These are phyloP conservation scores for Lucilia cuprina DNA, from an alignment of 1,140 invertebrate species.

Conservation along the genomic window DNA sequence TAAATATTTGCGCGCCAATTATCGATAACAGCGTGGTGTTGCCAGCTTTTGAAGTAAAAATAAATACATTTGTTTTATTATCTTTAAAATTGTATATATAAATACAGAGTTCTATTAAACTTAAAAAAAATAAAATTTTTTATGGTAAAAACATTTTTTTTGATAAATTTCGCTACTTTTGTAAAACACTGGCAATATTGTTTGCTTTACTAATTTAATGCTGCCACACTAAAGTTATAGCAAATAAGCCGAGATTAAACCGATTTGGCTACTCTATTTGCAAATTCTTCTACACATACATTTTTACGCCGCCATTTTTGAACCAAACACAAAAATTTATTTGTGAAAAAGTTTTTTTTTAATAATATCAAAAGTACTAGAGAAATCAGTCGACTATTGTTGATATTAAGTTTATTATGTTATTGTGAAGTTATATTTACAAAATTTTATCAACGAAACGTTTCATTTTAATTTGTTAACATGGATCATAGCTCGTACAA, in stretches of 20 bases:
- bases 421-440: too few species aligned
- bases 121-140: too few species aligned
- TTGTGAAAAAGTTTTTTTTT: not conserved
- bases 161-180: too few species aligned
- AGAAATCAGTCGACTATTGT: not conserved
- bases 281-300: not conserved
- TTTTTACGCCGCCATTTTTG: constrained; percentile 10
- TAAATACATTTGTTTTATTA: too few species aligned
- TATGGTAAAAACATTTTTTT: too few species aligned
- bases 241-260: not conserved
- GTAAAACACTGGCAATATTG: not conserved
- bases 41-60: not conserved
- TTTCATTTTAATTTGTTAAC: not conserved
- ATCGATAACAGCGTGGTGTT: not conserved
- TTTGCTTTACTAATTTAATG: not conserved
- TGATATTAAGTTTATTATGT: not conserved
- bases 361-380: not conserved
- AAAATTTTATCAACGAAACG: too few species aligned
- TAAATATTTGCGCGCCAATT: not conserved
- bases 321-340: not conserved
- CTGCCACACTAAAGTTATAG: too few species aligned
- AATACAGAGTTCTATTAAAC: too few species aligned
- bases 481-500: not conserved
- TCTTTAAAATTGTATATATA: too few species aligned
- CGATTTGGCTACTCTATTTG: not conserved